Conservation (phyloP, 2,888 invertebrate species). For the Nomada fucata region DNA sequence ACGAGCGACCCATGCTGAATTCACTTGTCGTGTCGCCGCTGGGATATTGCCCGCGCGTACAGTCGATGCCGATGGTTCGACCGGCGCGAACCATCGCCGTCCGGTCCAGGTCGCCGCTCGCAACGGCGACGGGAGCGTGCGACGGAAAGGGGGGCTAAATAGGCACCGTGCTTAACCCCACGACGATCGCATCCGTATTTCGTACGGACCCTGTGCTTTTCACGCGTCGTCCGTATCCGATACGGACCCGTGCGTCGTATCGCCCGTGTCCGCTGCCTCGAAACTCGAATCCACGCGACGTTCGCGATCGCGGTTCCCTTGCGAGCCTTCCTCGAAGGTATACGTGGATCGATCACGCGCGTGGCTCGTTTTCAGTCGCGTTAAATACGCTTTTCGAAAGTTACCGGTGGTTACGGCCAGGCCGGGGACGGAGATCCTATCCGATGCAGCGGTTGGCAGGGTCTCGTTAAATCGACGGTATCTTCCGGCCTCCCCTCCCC, state of each 20-base stretch:
- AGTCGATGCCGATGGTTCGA: conserved; percentile 24
- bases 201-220: too few relatives aligned
- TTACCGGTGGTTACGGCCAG: conserved; percentile 4
- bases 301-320: conserved; percentile 2
- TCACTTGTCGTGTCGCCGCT: conserved; percentile 39
- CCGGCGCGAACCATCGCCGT: neutral
- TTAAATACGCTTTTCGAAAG: conserved; percentile 45
- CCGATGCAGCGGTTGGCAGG: neutral
- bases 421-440: neutral
- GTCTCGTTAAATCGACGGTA: conserved; percentile 34
- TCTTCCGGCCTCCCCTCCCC: too few relatives aligned
- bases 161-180: neutral
- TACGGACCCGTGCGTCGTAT: too few relatives aligned
- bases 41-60: conserved; percentile 46
- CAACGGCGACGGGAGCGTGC: conserved; percentile 2
- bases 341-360: conserved; percentile 30
- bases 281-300: neutral
- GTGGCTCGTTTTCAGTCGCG: neutral
- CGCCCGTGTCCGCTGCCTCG: too few relatives aligned
- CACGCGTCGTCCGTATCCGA: too few relatives aligned
- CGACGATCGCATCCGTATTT: too few relatives aligned
- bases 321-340: neutral
- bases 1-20: conserved; percentile 52
- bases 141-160: conserved; percentile 16
- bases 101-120: conserved; percentile 17